Percentiles rank a stretch among this genome's conserved stretches.
These are phyloP conservation scores for Pungitius pungitius DNA, from an alignment of 2,113 vertebrate species.

Conservation along the genomic window DNA sequence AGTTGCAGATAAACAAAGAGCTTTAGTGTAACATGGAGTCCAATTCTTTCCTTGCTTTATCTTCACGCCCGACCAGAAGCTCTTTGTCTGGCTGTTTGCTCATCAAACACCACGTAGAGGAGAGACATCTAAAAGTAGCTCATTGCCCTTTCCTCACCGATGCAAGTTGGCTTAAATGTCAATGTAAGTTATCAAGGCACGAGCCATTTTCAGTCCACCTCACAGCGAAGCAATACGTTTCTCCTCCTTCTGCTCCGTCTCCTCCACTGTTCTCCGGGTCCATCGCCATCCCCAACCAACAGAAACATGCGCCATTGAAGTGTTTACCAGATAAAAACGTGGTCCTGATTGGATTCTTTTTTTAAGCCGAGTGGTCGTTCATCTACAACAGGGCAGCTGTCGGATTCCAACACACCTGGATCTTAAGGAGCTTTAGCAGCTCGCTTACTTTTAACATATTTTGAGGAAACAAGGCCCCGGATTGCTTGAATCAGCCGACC, in stretches of 20 bases:
- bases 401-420: neutral
- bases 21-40: neutral
- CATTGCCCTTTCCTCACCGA: neutral
- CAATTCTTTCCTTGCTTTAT: neutral
- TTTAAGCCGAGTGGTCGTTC: constrained; percentile 19
- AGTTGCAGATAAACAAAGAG: neutral
- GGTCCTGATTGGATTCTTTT: constrained; percentile 17
- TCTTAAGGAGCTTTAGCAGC: neutral
- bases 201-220: neutral
- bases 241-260: neutral
- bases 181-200: constrained; percentile 12
- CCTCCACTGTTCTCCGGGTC: neutral
- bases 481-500: neutral
- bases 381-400: constrained; percentile 11
- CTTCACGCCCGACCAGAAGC: neutral
- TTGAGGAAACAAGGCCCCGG: neutral
- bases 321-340: constrained; percentile 35
- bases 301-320: neutral
- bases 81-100: neutral
- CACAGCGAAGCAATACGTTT: neutral
- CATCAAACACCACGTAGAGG: neutral
- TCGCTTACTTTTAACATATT: neutral
- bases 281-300: neutral
- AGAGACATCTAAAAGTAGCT: neutral
- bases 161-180: constrained; percentile 5